These are phyloP conservation scores for Mizuhopecten yessoensis DNA, from an alignment of 1,140 invertebrate species.

Conservation along the genomic window DNA sequence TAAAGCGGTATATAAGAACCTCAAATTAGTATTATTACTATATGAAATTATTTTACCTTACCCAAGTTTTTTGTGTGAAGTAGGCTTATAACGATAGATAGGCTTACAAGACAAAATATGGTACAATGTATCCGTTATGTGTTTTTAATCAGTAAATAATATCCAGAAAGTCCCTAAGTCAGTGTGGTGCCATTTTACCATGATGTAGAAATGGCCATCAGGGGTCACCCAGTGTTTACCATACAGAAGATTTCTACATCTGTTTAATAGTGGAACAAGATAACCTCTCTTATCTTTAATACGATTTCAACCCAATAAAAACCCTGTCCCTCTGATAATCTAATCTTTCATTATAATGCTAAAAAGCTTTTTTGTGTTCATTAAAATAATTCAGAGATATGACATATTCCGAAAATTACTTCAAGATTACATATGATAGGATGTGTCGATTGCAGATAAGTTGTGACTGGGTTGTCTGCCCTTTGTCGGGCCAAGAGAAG, in stretches of 20 bases:
- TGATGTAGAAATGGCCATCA: neutral
- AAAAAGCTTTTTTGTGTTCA: constrained; percentile 32
- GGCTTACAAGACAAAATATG: too few species aligned
- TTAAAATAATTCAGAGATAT: neutral
- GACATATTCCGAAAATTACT: constrained; percentile 5
- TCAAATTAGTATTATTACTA: too few species aligned
- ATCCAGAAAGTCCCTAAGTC: neutral
- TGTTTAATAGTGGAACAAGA: neutral
- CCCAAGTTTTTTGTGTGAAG: too few species aligned
- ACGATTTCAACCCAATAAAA: neutral
- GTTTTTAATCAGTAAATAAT: too few species aligned
- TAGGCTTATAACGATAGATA: too few species aligned
- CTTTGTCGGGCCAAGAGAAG: neutral
- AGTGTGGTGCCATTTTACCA: neutral
- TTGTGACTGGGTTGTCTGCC: neutral
- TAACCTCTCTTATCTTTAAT: neutral
- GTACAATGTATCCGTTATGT: too few species aligned
- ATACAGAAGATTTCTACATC: neutral
- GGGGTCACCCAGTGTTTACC: too few species aligned
- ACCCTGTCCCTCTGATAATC: neutral
- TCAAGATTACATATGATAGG: neutral
- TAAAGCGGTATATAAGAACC: too few species aligned
- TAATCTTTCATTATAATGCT: neutral
- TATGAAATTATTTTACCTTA: too few species aligned
- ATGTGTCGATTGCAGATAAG: constrained; percentile 18